These are phyloP conservation scores for Holcopasites calliopsidis DNA, from an alignment of 1,140 invertebrate genomes.

Conservation along the genomic window DNA sequence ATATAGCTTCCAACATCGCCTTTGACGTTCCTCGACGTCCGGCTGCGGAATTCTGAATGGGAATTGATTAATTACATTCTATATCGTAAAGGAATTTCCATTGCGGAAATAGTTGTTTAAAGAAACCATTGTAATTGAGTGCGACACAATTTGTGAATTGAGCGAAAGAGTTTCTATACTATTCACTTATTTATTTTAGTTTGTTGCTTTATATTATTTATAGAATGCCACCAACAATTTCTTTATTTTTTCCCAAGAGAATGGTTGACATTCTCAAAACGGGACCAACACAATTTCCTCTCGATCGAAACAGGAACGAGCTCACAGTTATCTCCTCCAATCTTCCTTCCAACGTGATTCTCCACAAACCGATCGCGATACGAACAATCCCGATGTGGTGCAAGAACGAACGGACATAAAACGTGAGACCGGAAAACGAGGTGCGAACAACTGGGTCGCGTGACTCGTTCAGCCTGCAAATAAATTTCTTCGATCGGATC, in stretches of 20 bases:
- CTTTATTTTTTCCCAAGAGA: neutral
- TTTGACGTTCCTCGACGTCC: conserved; percentile 20
- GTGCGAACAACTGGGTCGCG: neutral
- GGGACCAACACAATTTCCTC: neutral
- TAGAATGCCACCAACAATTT: neutral
- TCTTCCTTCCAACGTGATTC: neutral
- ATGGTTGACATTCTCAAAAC: neutral
- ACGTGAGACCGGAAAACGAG: neutral
- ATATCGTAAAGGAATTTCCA: no score
- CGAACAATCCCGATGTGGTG: neutral
- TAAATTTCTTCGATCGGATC: neutral
- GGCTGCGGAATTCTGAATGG: neutral
- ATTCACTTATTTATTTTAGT: no score
- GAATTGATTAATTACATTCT: no score
- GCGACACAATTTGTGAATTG: no score
- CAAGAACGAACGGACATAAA: neutral
- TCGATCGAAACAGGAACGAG: neutral
- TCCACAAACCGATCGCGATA: neutral
- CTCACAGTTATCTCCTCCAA: neutral
- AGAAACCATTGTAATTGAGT: no score
- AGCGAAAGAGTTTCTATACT: no score
- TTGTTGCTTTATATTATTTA: no score
- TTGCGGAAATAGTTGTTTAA: no score
- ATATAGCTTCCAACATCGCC: conserved; percentile 3
- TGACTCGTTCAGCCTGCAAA: neutral